Conservation (phyloP, 1,140 invertebrate species). For the Polyergus mexicanus region DNA sequence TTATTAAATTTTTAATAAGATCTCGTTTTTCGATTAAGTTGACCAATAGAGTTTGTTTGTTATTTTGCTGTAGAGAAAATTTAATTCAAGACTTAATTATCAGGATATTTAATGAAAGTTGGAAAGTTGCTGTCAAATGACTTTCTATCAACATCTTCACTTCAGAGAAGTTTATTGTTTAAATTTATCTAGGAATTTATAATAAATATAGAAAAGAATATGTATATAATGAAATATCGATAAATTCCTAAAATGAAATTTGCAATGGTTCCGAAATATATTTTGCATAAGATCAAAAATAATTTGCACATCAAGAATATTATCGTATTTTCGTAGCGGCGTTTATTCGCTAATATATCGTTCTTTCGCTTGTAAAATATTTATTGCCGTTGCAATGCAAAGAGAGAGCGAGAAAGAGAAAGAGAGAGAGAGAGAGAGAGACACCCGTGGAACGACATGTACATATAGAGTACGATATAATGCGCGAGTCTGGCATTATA, state of each 20-base stretch:
- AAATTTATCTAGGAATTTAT: background rate
- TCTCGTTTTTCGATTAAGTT: constrained; percentile 22
- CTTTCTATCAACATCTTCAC: constrained; percentile 52
- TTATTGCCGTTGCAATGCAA: background rate
- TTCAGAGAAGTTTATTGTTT: constrained; percentile 19
- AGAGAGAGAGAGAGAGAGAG: background rate
- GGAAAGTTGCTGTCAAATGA: constrained; percentile 31
- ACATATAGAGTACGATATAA: constrained; percentile 21
- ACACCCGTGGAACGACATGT: background rate
- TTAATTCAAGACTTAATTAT: constrained; percentile 33
- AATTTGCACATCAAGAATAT: constrained; percentile 15
- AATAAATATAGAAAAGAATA: background rate
- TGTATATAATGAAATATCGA: too few relatives aligned
- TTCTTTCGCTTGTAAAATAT: constrained; percentile 16
- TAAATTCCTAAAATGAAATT: constrained; percentile 3
- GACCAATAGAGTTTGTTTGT: constrained; percentile 14
- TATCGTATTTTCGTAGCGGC: constrained; percentile 5
- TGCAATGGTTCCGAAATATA: background rate
- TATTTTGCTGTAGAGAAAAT: constrained; percentile 23
- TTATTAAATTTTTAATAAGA: background rate
- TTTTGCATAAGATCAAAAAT: background rate
- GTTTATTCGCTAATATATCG: constrained; percentile 28
- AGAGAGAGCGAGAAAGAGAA: background rate
- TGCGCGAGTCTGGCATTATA: constrained; percentile 32
- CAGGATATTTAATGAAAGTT: constrained; percentile 40